These are phyloP conservation scores for Linurgus olivaceus DNA, from an alignment of 2,797 vertebrate species.

Conservation along the genomic window DNA sequence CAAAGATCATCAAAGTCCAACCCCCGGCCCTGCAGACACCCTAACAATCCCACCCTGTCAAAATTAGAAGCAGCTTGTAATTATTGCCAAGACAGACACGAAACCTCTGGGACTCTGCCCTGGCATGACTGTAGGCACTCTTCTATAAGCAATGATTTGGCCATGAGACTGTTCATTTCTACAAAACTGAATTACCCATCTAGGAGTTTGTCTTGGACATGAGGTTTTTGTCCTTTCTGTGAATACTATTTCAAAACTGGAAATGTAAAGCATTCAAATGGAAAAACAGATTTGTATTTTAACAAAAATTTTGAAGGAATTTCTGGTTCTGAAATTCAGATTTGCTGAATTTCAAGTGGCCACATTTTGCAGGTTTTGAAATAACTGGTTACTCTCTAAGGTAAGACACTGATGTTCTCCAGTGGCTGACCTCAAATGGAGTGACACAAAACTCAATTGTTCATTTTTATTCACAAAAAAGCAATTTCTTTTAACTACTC, in stretches of 20 bases:
- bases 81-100: neutral
- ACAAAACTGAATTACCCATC: neutral
- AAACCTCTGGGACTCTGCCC: neutral
- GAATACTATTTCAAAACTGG: neutral
- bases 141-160: neutral
- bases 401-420: neutral
- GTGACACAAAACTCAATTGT: neutral
- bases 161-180: neutral
- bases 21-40: neutral
- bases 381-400: neutral
- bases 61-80: neutral
- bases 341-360: neutral
- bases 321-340: neutral
- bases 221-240: neutral
- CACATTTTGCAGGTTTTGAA: neutral
- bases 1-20: neutral
- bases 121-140: neutral
- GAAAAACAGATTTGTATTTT: neutral
- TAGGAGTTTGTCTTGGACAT: neutral
- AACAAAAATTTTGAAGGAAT: neutral
- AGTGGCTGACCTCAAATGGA: neutral
- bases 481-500: neutral
- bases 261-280: neutral
- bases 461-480: constrained; percentile 1
- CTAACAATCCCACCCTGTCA: neutral